phyloP scores from a whole-genome alignment of 2,113 vertebrate genomes.

The Fukomys damarensis region DNA sequence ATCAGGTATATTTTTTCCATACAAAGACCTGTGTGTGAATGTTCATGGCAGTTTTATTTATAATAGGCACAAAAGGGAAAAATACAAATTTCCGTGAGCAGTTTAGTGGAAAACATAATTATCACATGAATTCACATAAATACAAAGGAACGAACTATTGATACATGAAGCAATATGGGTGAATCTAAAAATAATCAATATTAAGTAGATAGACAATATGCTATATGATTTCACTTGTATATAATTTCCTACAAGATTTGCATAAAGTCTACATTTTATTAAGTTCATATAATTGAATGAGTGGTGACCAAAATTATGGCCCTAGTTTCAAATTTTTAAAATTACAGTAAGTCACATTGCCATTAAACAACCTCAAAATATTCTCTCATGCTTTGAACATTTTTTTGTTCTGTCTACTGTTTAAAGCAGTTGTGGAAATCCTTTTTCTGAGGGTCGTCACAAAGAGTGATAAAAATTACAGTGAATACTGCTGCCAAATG shows the following conservation, averaged over 20 bases:
- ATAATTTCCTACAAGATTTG: neutral
- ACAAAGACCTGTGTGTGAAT: neutral
- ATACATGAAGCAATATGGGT: neutral
- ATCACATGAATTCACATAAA: neutral
- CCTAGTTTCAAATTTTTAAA: no score
- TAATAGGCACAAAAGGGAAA: neutral
- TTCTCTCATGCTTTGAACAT: no score
- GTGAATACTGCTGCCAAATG: no score
- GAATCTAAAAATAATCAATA: neutral
- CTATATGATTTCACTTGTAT: neutral
- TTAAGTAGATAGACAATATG: neutral
- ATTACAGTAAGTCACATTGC: no score
- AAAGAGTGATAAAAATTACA: no score
- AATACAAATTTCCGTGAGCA: neutral
- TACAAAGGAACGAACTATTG: neutral
- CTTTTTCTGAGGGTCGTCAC: no score
- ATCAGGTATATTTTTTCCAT: neutral
- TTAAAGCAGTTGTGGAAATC: no score
- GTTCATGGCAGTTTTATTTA: neutral
- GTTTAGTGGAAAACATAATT: neutral
- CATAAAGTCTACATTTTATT: neutral
- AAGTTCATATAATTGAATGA: no score
- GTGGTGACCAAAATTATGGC: no score
- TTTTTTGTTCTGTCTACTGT: no score
- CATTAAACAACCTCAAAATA: no score